phyloP scores from a whole-genome alignment of 2,113 vertebrate species.

The Vidua macroura region DNA sequence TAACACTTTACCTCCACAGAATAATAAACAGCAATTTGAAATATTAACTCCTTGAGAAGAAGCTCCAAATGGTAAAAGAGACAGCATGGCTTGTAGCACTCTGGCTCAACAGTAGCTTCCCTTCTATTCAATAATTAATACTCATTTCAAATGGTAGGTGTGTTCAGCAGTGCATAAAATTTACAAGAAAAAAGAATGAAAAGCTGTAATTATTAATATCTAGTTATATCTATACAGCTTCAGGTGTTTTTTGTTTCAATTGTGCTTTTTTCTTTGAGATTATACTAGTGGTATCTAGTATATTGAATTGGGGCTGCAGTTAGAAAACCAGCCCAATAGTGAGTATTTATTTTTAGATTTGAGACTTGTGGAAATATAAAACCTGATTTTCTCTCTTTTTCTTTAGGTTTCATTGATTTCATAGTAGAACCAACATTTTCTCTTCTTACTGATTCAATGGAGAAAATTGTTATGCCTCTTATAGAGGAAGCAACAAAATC shows the following conservation, averaged over 20 bases:
- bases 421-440: constrained; percentile 97
- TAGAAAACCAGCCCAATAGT: neutral
- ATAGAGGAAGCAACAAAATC: constrained; percentile 92
- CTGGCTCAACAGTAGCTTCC: neutral
- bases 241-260: neutral
- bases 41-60: constrained; percentile 48
- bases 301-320: neutral
- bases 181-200: neutral
- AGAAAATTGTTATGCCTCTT: constrained; percentile 96
- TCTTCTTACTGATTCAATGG: constrained; percentile 92
- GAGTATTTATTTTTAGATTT: neutral
- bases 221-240: neutral
- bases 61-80: neutral
- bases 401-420: constrained; percentile 93
- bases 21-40: constrained; percentile 71
- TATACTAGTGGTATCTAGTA: neutral
- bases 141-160: neutral
- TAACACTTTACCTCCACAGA: constrained; percentile 59
- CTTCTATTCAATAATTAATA: constrained; percentile 2
- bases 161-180: neutral
- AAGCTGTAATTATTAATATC: neutral
- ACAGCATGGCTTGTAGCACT: neutral
- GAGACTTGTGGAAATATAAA: neutral
- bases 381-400: neutral
- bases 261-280: neutral